Evolutionary conservation across 1,140 invertebrate species (phyloP), one percentile per base, ranked within the genome.

Genomic region (Hyphantria cunea): DNA sequence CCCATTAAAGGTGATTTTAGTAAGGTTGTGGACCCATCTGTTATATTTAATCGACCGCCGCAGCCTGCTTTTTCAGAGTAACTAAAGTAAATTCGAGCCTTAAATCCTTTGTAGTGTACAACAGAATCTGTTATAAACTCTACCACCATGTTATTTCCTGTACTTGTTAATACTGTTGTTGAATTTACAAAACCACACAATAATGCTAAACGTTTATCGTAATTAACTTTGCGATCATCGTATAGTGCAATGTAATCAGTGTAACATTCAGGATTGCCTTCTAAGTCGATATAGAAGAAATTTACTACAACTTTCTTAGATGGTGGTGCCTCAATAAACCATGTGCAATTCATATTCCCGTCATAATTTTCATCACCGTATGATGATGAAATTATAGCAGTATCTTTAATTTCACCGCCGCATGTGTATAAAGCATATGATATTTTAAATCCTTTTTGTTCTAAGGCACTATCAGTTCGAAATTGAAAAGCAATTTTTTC

Each of bases 301-400:
- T 94, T 95, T 8, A 97, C 64, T 49, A 94, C 80, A 1, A 96
- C 86, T 52, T 93, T 93, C 77, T 95, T 94, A 41, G 94, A 92
- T 10, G 64, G 12, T 0, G 95, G 94, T 13, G 96, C 96, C 56
- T 92, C 93, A 39, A 98, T 94, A 37, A 92, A 80, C 97, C 97
- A 98, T 0, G 93, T 93, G 86, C 97, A 98, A 69, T 94, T 94
- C 25, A 93, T 89, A 50, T 92, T 88, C 32, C 90, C 86, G 6
- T 80, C 75, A 68, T 92, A 89, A 61, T 76, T 54, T 5, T 68
- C 55, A 32, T 44, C 54, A 47, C 51, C 37, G 11, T 37, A 32
- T 14, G 52, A 59, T n/a, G 87, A 82, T 47, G 71, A 68, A n/a
- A 94, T 82, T 8, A 84, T 13, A 0, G 82, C 88, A 7, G 82